Conservation (phyloP, 2,888 invertebrate species). For the Melanostoma scalare region DNA sequence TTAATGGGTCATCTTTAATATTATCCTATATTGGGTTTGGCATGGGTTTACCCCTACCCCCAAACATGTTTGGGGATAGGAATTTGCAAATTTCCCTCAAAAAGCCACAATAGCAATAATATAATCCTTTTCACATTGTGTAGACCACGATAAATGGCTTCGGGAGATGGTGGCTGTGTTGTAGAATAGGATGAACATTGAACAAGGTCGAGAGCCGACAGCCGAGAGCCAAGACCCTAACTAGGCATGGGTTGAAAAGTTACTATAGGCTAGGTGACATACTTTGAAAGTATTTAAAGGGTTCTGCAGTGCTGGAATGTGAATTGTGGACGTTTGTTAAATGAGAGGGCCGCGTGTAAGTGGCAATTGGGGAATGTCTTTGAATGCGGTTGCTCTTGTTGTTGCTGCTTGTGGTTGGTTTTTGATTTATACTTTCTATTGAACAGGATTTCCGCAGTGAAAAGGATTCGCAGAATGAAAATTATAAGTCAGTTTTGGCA, state of each 20-base stretch:
- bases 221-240: slow-evolving; percentile 2
- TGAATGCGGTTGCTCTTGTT: slow-evolving; percentile 20
- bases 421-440: slow-evolving; percentile 57
- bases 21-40: slow-evolving; percentile 9
- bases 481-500: slow-evolving; percentile 14
- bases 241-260: slow-evolving; percentile 10
- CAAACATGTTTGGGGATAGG: slow-evolving; percentile 6
- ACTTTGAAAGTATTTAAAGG: slow-evolving; percentile 50
- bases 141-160: slow-evolving; percentile 68
- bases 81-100: slow-evolving; percentile 56
- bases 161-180: slow-evolving; percentile 44
- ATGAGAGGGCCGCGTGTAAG: slow-evolving; percentile 26
- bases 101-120: slow-evolving; percentile 70
- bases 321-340: slow-evolving; percentile 36
- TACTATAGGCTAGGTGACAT: slow-evolving; percentile 56
- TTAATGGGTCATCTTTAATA: slow-evolving; percentile 57
- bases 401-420: slow-evolving; percentile 12
- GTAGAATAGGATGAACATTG: not conserved
- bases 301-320: slow-evolving; percentile 31
- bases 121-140: slow-evolving; percentile 68
- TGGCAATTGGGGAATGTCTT: slow-evolving; percentile 42
- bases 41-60: not conserved
- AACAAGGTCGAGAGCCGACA: not conserved
- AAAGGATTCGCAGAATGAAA: not conserved
- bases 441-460: slow-evolving; percentile 33